Evolutionary conservation across 2,888 invertebrate genomes (phyloP).

Genomic region (Drosophila tripunctata): DNA sequence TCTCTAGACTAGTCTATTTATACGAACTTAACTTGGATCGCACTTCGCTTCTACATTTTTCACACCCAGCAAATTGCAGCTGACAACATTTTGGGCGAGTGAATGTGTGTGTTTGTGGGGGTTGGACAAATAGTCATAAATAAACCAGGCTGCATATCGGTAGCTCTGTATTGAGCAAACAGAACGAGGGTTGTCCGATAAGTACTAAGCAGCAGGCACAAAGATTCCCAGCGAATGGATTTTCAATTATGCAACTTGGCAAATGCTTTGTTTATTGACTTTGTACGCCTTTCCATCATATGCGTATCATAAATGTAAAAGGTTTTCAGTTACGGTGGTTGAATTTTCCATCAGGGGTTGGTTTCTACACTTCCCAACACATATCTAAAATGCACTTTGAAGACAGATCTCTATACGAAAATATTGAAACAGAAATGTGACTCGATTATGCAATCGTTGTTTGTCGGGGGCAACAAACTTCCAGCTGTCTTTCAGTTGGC

Average conservation of each 20-base stretch:
- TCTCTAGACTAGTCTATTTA: conserved; percentile 25
- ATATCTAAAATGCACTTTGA: conserved; percentile 58
- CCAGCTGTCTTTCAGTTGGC: conserved; percentile 16
- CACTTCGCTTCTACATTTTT: conserved; percentile 22
- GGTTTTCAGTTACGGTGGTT: conserved; percentile 71
- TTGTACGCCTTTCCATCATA: conserved; percentile 49
- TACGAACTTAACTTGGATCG: conserved; percentile 30
- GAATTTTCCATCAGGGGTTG: conserved; percentile 57
- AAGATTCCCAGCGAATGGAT: conserved; percentile 51
- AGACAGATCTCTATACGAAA: conserved; percentile 4
- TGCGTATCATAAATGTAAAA: conserved; percentile 24
- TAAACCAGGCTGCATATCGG: conserved; percentile 48
- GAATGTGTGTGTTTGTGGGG: conserved; percentile 29
- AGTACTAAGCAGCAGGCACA: conserved; percentile 36
- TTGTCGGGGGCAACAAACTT: conserved; percentile 58
- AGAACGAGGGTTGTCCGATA: conserved; percentile 51
- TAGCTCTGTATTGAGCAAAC: conserved; percentile 40
- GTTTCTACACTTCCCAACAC: conserved; percentile 2
- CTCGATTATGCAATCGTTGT: conserved; percentile 60
- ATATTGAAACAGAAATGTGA: conserved; percentile 30
- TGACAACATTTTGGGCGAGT: conserved; percentile 59
- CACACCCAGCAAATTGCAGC: conserved; percentile 66
- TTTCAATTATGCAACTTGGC: conserved; percentile 77
- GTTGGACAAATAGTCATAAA: conserved; percentile 55
- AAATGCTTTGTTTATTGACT: conserved; percentile 78